Evolutionary conservation across 2,113 vertebrate genomes (phyloP).

Genomic region (Mixornis gularis): DNA sequence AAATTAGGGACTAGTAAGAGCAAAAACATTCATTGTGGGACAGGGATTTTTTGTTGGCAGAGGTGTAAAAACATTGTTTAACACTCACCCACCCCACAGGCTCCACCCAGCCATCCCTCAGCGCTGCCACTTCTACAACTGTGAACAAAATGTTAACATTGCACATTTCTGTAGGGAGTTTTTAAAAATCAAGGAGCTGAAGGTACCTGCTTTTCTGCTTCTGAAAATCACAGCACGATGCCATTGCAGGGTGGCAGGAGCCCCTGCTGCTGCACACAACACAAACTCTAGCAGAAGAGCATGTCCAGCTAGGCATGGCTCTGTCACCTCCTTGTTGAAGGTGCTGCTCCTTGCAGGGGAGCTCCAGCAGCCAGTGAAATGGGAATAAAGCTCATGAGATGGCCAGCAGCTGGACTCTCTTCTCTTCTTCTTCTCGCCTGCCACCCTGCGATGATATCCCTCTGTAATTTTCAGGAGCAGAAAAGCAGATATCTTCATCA

Average conservation of each 20-base stretch:
- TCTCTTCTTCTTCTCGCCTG: background rate
- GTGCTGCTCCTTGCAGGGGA: background rate
- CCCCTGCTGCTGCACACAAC: background rate
- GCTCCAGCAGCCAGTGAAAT: background rate
- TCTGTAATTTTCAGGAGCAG: background rate
- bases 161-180: background rate
- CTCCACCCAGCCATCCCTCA: background rate
- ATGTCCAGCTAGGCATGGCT: rapidly evolving
- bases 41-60: background rate
- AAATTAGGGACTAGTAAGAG: background rate
- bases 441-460: rapidly evolving
- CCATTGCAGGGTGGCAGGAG: rapidly evolving
- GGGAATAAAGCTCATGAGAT: background rate
- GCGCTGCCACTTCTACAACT: background rate
- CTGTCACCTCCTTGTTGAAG: background rate
- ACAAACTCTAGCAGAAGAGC: rapidly evolving
- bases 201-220: background rate
- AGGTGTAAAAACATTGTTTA: background rate
- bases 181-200: background rate
- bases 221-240: rapidly evolving
- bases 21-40: background rate
- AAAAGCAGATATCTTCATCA: background rate
- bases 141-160: background rate
- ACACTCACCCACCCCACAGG: rapidly evolving
- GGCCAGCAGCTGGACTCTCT: rapidly evolving